These are phyloP conservation scores for Tachyglossus aculeatus DNA, from an alignment of 2,797 vertebrate genomes.

Conservation along the genomic window DNA sequence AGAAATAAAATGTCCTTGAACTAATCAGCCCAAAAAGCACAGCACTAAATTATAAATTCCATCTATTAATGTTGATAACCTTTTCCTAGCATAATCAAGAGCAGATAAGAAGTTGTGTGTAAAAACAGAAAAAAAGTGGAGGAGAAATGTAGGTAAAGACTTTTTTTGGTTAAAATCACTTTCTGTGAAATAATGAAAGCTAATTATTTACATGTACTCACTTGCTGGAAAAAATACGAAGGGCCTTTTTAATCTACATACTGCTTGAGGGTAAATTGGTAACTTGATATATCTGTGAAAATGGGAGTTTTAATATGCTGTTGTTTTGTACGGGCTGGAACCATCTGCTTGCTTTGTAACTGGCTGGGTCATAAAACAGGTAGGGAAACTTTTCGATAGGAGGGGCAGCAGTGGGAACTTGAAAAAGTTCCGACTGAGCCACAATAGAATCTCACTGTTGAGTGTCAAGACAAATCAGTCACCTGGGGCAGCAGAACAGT, in stretches of 20 bases:
- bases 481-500: no score
- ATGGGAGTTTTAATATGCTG: background rate
- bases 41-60: conserved; percentile 79
- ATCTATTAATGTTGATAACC: conserved; percentile 79
- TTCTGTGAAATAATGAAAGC: conserved; percentile 57
- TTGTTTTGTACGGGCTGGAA: background rate
- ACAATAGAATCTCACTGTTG: background rate
- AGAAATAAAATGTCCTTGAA: conserved; percentile 79
- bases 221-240: conserved; percentile 48
- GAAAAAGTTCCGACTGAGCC: background rate
- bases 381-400: background rate
- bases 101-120: conserved; percentile 76
- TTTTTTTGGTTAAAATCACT: conserved; percentile 56
- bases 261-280: background rate
- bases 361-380: background rate
- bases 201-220: conserved; percentile 39
- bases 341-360: conserved; percentile 10
- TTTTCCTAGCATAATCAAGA: conserved; percentile 74
- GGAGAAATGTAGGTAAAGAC: conserved; percentile 62
- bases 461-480: background rate
- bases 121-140: conserved; percentile 66
- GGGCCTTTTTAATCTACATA: conserved; percentile 27
- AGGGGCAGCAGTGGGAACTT: background rate
- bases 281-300: conserved; percentile 11
- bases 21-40: conserved; percentile 79